phyloP scores from a whole-genome alignment of 2,888 invertebrate species.

The Cheilosia grossa region DNA sequence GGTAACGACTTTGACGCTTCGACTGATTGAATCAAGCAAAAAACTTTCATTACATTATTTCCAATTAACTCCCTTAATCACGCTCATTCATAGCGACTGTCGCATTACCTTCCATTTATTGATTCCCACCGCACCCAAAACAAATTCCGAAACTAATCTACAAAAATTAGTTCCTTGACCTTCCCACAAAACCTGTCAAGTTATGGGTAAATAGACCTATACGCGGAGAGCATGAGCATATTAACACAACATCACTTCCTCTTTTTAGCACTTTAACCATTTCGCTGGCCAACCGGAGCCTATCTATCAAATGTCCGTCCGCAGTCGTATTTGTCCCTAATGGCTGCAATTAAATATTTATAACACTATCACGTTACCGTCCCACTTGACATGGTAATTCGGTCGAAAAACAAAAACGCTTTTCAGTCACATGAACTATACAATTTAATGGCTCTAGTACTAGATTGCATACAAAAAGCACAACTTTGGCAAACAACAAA shows the following conservation, averaged over 20 bases:
- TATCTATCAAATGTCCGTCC: background rate
- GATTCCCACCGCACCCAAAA: too few species aligned
- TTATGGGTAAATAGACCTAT: too few species aligned
- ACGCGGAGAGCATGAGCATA: background rate
- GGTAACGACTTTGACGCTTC: too few species aligned
- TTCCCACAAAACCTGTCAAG: too few species aligned
- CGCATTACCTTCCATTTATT: too few species aligned
- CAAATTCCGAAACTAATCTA: too few species aligned
- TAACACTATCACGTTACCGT: constrained; percentile 26
- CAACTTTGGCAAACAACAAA: constrained; percentile 33
- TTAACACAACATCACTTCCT: background rate
- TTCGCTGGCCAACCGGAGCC: too few species aligned
- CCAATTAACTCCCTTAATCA: too few species aligned
- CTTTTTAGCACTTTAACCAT: background rate
- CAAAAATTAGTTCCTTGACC: too few species aligned
- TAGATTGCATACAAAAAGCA: constrained; percentile 32
- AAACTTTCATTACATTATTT: too few species aligned
- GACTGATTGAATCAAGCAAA: too few species aligned
- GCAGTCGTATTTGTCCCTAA: background rate
- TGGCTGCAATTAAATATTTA: constrained; percentile 43
- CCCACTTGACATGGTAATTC: constrained; percentile 12
- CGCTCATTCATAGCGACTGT: too few species aligned
- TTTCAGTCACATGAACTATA: constrained; percentile 49
- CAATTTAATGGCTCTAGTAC: constrained; percentile 39
- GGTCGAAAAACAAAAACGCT: background rate